Conservation (phyloP, 2,113 vertebrate genomes). For the Anguilla japonica region DNA sequence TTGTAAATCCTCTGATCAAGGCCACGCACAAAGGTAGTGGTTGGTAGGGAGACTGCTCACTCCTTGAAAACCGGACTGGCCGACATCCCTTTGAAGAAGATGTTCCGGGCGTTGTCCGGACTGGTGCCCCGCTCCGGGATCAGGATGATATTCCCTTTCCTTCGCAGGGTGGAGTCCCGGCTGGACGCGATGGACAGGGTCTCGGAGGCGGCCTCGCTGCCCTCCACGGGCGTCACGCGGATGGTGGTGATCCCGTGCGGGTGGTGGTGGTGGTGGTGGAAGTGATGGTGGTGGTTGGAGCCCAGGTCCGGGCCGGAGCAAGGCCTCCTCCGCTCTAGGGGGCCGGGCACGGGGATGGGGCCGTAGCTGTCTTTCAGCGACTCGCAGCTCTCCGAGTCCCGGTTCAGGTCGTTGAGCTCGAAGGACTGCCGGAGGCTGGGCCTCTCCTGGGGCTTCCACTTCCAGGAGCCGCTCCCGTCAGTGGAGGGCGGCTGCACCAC, state of each 20-base stretch:
- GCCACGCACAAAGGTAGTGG: constrained; percentile 38
- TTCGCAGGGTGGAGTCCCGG: constrained; percentile 87
- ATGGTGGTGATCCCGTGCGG: constrained; percentile 88
- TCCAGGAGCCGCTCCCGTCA: constrained; percentile 90
- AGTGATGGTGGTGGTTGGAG: constrained; percentile 50
- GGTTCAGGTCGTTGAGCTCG: constrained; percentile 84
- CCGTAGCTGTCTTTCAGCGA: constrained; percentile 82
- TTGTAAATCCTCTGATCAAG: constrained; percentile 28
- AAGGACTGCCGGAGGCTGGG: constrained; percentile 84
- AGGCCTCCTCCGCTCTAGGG: constrained; percentile 40
- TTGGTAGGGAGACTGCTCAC: constrained; percentile 57
- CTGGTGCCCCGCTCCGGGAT: constrained; percentile 79
- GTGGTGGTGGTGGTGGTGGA: constrained; percentile 76
- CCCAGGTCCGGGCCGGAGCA: constrained; percentile 19
- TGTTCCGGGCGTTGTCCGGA: constrained; percentile 80
- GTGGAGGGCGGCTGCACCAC: constrained; percentile 86
- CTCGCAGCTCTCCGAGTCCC: constrained; percentile 86
- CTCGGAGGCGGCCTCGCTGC: constrained; percentile 89
- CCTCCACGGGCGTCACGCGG: constrained; percentile 88
- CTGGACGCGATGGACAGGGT: constrained; percentile 86
- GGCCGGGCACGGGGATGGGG: constrained; percentile 55
- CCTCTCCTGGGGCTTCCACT: constrained; percentile 89
- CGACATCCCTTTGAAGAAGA: constrained; percentile 84
- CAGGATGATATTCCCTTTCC: constrained; percentile 80
- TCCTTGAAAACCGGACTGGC: constrained; percentile 69